Evolutionary conservation across 37 sponge, comb jelly and placozoan genomes (phyloP), one percentile per base, ranked within the genome.

Genomic region (Halisarca cf. caerulea): DNA sequence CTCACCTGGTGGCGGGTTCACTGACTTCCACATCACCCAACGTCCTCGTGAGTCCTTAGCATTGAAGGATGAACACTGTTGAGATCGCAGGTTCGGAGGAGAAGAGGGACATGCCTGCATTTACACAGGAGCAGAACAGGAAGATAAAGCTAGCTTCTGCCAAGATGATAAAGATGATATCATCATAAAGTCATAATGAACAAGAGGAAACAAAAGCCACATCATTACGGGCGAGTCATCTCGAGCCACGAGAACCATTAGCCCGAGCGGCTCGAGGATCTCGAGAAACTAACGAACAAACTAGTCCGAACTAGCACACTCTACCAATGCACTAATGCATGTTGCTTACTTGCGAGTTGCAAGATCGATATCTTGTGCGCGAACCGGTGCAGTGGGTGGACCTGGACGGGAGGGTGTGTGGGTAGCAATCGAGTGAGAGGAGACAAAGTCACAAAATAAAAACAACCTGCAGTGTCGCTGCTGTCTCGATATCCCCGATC

Each of bases 321-420:
- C n/a, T n/a, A n/a, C n/a, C n/a, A n/a, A n/a, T n/a, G n/a, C n/a
- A n/a, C n/a, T n/a, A n/a, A n/a, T n/a, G n/a, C n/a, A n/a, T n/a
- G n/a, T n/a, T 11, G 42, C 86, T 32, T 37, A 91, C 91, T 62
- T 83, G 72, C 18, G 80, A 34, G 44, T 81, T 87, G 38, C 92
- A 91, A 3, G 92, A 88, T 25, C 79, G 45, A 45, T 82, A 91
- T 36, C 79, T 72, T 57, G 18, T 73, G 8, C 25, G 44, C 25
- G 36, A 9, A 59, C 71, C 71, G 0, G 34, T 25, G 21, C 80
- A 80, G 2, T 28, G 55, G 54, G 51, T 68, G 33, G 54, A 58
- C 3, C 78, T 81, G 55, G 35, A 43, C 18, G n/a, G 41, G 30
- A 62, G 30, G 27, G 54, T 3, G 0, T n/a, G n/a, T n/a, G 42